These are phyloP conservation scores for Nipponacmea schrenckii DNA, from an alignment of 2,888 invertebrate genomes.

Conservation along the genomic window DNA sequence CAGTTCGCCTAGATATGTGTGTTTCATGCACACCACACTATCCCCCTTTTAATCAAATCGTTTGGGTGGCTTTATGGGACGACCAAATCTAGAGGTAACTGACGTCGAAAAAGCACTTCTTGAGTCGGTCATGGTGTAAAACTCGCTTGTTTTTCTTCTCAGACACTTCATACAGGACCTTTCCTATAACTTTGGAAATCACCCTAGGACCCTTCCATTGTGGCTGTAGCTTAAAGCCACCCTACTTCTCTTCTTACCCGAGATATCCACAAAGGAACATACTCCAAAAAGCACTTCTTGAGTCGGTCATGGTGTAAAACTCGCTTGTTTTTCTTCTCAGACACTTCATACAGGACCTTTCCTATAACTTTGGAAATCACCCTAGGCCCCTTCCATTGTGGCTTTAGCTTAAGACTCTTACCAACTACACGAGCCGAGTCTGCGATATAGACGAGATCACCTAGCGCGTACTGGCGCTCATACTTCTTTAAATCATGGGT, in stretches of 20 bases:
- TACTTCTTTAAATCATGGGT: neutral
- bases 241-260: neutral
- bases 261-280: neutral
- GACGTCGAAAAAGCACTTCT: neutral
- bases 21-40: too few relatives aligned
- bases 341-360: neutral
- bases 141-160: neutral
- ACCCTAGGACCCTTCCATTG: slow-evolving; percentile 16
- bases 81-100: too few relatives aligned
- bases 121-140: neutral
- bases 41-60: too few relatives aligned
- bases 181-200: slow-evolving; percentile 12
- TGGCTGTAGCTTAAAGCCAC: neutral
- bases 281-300: neutral
- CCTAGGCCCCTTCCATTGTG: slow-evolving; percentile 17
- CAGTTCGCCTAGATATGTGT: too few relatives aligned
- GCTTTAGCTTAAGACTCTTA: slow-evolving; percentile 18
- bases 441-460: slow-evolving; percentile 4
- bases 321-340: neutral
- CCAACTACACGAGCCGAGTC: slow-evolving; percentile 9
- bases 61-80: too few relatives aligned
- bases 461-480: neutral
- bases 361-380: slow-evolving; percentile 12
- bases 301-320: slow-evolving; percentile 7
- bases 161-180: neutral